A percentile compares a stretch with the other conserved stretches of the same genome.
Conservation (phyloP, 2,797 vertebrate species). For the Numenius phaeopus region DNA sequence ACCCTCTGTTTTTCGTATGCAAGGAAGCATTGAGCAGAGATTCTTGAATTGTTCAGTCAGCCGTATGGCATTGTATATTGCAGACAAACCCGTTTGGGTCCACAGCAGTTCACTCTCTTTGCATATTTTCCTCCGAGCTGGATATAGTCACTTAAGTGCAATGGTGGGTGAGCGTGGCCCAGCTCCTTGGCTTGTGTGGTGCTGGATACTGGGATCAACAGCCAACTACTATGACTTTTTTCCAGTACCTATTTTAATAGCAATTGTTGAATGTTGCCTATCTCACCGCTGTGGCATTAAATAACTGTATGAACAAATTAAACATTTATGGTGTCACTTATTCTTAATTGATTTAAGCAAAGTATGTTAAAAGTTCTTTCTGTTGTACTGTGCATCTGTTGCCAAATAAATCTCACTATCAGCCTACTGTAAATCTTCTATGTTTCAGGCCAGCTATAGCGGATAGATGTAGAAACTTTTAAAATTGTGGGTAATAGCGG, state of each 20-base stretch:
- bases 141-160: neutral
- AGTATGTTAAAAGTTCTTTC: neutral
- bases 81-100: neutral
- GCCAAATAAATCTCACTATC: neutral
- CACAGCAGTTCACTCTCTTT: neutral
- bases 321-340: neutral
- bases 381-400: neutral
- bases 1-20: neutral
- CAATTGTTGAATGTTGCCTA: neutral
- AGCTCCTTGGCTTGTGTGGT: neutral
- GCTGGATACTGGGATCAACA: accelerated
- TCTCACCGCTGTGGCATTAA: neutral
- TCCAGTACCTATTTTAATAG: neutral
- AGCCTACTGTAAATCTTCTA: neutral
- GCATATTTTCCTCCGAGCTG: neutral
- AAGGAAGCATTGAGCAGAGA: neutral
- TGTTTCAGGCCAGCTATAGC: neutral
- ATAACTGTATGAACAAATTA: neutral
- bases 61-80: accelerated
- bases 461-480: neutral
- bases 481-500: neutral
- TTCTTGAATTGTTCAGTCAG: neutral
- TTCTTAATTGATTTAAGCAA: neutral
- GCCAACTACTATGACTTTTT: neutral
- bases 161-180: neutral